Evolutionary conservation across 1,140 invertebrate genomes (phyloP).

Genomic region (Spodoptera frugiperda): DNA sequence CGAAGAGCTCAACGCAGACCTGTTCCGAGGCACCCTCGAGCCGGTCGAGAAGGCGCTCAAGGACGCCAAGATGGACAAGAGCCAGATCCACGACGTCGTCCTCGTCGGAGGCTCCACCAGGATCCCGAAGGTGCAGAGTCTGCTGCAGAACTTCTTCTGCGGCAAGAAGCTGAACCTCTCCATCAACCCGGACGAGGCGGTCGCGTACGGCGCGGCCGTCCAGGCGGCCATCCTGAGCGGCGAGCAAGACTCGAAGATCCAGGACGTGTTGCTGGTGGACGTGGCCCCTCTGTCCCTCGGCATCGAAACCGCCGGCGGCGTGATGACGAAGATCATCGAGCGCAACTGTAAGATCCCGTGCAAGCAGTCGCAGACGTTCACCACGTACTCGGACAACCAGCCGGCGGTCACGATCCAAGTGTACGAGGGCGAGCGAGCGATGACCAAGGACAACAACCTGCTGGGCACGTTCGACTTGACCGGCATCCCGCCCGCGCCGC

Average conservation of each 20-base stretch:
- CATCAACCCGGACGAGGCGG: slow-evolving; percentile 86
- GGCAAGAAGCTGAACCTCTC: slow-evolving; percentile 86
- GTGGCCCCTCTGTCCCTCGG: slow-evolving; percentile 87
- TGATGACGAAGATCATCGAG: slow-evolving; percentile 89
- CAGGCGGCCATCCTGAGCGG: slow-evolving; percentile 84
- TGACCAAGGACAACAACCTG: slow-evolving; percentile 92
- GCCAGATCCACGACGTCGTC: slow-evolving; percentile 89
- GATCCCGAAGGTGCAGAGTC: slow-evolving; percentile 86
- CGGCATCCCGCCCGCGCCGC: slow-evolving; percentile 93
- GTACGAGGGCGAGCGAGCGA: slow-evolving; percentile 90
- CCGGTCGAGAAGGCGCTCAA: slow-evolving; percentile 88
- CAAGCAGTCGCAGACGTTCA: slow-evolving; percentile 88
- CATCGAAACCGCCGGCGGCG: slow-evolving; percentile 87
- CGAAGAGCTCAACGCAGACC: slow-evolving; percentile 84
- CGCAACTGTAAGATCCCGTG: slow-evolving; percentile 88
- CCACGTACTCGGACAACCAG: slow-evolving; percentile 91
- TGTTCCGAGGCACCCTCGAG: slow-evolving; percentile 85
- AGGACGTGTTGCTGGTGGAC: slow-evolving; percentile 86
- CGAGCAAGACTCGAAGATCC: slow-evolving; percentile 86
- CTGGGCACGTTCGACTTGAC: slow-evolving; percentile 92
- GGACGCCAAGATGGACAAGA: slow-evolving; percentile 90
- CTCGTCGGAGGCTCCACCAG: slow-evolving; percentile 91
- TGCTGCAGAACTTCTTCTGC: slow-evolving; percentile 84
- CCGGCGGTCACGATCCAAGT: slow-evolving; percentile 89
- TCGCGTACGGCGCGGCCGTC: slow-evolving; percentile 85